phyloP scores from a whole-genome alignment of 2,888 invertebrate genomes.

The Cinara cedri region DNA sequence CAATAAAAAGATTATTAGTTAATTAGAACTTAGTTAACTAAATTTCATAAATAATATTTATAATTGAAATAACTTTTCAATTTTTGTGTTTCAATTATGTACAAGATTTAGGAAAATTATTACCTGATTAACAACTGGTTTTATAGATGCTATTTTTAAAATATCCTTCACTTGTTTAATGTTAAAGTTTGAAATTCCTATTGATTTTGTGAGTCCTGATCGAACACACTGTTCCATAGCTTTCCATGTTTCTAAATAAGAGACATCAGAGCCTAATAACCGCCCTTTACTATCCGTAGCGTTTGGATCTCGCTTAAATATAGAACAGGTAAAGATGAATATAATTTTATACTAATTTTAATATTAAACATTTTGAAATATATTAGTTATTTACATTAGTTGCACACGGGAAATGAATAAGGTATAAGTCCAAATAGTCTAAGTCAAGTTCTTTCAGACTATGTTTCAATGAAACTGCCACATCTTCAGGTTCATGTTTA shows the following conservation, averaged over 20 bases:
- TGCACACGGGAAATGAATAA: conserved; percentile 91
- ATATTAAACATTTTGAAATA: neutral
- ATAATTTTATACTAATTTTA: neutral
- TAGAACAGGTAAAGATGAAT: neutral
- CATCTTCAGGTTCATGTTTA: conserved; percentile 80
- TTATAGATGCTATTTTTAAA: conserved; percentile 68
- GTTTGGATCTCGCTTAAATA: neutral
- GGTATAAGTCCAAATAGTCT: conserved; percentile 82
- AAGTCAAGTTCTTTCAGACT: conserved; percentile 76
- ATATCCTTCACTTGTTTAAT: conserved; percentile 74
- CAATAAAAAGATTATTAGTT: neutral
- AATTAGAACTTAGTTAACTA: neutral
- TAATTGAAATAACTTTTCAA: no score
- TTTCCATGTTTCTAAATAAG: conserved; percentile 71
- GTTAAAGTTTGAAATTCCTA: conserved; percentile 87
- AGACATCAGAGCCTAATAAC: conserved; percentile 16
- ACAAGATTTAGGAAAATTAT: neutral
- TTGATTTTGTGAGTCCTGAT: conserved; percentile 72
- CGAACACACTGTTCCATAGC: conserved; percentile 76
- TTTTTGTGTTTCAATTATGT: no score
- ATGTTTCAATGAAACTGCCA: conserved; percentile 71
- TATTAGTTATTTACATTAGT: conserved; percentile 76
- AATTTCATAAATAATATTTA: no score
- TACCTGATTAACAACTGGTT: conserved; percentile 73
- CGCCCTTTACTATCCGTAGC: neutral